phyloP scores from a whole-genome alignment of 2,113 vertebrate genomes.

The Neomonachus schauinslandi region DNA sequence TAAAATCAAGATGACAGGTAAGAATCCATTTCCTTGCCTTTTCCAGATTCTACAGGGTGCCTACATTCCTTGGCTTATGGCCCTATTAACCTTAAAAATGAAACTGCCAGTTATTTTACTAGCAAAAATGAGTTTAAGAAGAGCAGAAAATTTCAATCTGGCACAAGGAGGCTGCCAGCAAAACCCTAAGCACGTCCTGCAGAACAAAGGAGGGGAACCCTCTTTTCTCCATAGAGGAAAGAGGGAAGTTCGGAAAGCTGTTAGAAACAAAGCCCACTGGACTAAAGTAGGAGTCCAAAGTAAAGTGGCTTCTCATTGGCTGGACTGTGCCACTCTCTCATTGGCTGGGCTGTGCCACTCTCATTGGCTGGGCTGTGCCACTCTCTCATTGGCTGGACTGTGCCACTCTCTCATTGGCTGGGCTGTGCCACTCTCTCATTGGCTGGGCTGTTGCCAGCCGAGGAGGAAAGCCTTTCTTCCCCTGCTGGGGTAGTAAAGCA shows the following conservation, averaged over 20 bases:
- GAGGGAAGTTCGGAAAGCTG: background rate
- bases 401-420: background rate
- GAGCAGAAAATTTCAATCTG: background rate
- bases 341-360: background rate
- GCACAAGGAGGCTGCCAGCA: background rate
- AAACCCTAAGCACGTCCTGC: background rate
- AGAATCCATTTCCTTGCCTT: background rate
- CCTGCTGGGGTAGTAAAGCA: background rate
- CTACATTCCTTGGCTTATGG: background rate
- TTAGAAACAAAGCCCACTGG: background rate
- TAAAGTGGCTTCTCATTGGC: background rate
- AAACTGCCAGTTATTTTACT: background rate
- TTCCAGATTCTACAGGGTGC: background rate
- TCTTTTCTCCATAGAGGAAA: background rate
- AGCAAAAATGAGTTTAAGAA: background rate
- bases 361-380: background rate
- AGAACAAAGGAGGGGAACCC: background rate
- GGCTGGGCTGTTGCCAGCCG: background rate
- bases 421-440: background rate
- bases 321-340: background rate
- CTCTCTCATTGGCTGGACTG: background rate
- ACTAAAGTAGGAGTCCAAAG: background rate
- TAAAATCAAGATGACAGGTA: background rate
- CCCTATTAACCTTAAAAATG: background rate
- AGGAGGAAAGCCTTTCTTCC: background rate